Percentiles rank a stretch among this genome's conserved stretches.
phyloP scores from a whole-genome alignment of 2,888 invertebrate genomes.

The Drosophila seclusa region DNA sequence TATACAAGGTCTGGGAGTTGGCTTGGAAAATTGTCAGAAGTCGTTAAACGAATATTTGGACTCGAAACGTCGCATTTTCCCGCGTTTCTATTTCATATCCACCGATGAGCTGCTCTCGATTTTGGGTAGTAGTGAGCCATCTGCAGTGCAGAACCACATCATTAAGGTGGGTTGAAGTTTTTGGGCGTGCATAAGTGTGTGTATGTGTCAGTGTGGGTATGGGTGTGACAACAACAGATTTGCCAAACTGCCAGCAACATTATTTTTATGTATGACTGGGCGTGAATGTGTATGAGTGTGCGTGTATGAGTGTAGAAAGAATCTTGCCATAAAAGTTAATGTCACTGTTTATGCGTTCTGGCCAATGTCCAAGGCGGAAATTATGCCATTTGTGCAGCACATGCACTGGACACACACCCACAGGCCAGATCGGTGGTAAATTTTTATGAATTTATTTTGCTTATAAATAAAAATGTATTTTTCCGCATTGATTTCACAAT shows the following conservation, averaged over 20 bases:
- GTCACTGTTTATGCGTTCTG: constrained; percentile 81
- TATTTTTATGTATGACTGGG: constrained; percentile 73
- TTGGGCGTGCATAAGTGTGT: constrained; percentile 18
- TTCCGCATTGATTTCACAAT: constrained; percentile 75
- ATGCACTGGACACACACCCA: constrained; percentile 52
- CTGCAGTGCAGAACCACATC: constrained; percentile 96
- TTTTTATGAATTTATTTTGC: constrained; percentile 81
- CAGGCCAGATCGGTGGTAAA: constrained; percentile 50
- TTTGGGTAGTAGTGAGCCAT: constrained; percentile 93
- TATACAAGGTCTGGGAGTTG: constrained; percentile 89
- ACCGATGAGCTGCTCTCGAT: constrained; percentile 96
- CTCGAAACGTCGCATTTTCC: constrained; percentile 94
- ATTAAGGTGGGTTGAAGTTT: constrained; percentile 88
- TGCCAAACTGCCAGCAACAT: constrained; percentile 79
- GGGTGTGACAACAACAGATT: constrained; percentile 77
- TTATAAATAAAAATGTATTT: constrained; percentile 73
- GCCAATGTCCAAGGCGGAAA: constrained; percentile 79
- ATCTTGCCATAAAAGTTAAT: constrained; percentile 80
- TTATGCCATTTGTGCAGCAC: constrained; percentile 78
- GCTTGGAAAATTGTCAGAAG: constrained; percentile 95
- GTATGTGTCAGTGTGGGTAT: constrained; percentile 21
- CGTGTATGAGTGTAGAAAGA: constrained; percentile 39
- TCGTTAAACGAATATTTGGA: constrained; percentile 96
- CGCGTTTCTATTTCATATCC: constrained; percentile 96
- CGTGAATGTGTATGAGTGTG: constrained; percentile 24